A percentile compares a stretch with the other conserved stretches of the same genome.
phyloP scores from a whole-genome alignment of 2,113 vertebrate genomes.

The Panurus biarmicus region DNA sequence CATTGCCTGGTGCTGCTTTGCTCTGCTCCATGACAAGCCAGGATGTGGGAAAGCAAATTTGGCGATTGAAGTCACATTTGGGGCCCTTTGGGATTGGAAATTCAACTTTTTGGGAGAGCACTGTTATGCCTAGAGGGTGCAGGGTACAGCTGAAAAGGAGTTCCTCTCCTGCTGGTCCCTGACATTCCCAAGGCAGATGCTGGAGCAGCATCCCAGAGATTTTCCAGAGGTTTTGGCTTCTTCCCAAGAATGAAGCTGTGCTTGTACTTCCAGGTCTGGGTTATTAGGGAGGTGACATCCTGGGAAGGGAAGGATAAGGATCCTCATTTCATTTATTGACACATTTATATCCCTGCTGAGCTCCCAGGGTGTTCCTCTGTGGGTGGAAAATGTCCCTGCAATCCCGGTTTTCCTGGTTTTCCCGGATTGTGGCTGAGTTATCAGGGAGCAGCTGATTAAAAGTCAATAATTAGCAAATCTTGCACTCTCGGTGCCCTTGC shows the following conservation, averaged over 20 bases:
- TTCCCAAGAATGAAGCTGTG: not conserved
- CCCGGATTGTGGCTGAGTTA: accelerated
- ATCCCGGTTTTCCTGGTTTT: accelerated
- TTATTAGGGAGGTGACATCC: not conserved
- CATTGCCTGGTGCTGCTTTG: not conserved
- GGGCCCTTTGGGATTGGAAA: not conserved
- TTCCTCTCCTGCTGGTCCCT: not conserved
- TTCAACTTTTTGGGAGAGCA: accelerated
- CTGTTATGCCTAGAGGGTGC: accelerated
- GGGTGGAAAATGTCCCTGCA: not conserved
- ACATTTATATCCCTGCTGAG: not conserved
- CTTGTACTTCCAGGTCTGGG: not conserved
- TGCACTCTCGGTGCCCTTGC: accelerated
- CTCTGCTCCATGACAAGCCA: not conserved
- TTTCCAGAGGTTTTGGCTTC: not conserved
- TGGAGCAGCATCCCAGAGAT: not conserved
- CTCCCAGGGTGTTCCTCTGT: accelerated
- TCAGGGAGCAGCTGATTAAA: not conserved
- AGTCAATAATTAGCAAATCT: not conserved
- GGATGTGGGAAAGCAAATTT: not conserved
- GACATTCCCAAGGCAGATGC: not conserved
- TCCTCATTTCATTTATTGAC: not conserved
- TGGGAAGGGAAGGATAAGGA: not conserved
- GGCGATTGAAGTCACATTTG: not conserved
- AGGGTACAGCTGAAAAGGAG: not conserved